Conservation (phyloP, 2,888 invertebrate species). For the Cosmorhoe ocellata region DNA sequence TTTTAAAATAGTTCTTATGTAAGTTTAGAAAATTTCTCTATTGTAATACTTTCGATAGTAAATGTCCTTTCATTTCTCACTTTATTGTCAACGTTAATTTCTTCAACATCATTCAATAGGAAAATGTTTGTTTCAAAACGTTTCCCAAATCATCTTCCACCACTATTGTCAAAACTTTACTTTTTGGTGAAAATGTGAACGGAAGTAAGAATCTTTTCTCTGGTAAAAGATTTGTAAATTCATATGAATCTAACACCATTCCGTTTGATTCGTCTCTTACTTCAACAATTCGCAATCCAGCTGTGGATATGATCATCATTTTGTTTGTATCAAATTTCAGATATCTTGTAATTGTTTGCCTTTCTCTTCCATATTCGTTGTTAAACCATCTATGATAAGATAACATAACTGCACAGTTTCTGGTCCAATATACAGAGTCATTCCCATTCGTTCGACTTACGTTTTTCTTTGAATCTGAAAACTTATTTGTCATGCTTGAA, state of each 20-base stretch:
- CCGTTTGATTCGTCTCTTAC: conserved; percentile 84
- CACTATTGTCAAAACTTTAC: conserved; percentile 81
- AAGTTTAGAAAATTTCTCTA: conserved; percentile 4
- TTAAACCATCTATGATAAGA: conserved; percentile 85
- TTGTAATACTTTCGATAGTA: conserved; percentile 28
- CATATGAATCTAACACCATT: conserved; percentile 84
- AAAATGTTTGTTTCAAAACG: conserved; percentile 85
- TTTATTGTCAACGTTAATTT: conserved; percentile 68
- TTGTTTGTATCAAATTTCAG: conserved; percentile 80
- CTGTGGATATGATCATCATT: conserved; percentile 84
- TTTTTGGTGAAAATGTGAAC: conserved; percentile 75
- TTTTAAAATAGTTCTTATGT: not conserved
- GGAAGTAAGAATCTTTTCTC: conserved; percentile 83
- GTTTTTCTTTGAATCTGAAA: conserved; percentile 72
- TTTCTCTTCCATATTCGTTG: conserved; percentile 78
- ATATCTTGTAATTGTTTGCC: conserved; percentile 78
- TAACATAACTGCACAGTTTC: conserved; percentile 85
- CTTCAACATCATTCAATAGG: conserved; percentile 59
- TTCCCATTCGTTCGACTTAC: conserved; percentile 67
- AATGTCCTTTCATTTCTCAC: conserved; percentile 30
- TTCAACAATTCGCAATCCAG: conserved; percentile 86
- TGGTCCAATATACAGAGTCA: conserved; percentile 84
- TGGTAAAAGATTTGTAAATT: conserved; percentile 82
- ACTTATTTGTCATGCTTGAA: conserved; percentile 72
- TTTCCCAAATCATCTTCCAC: conserved; percentile 87